Evolutionary conservation across 2,888 invertebrate genomes (phyloP), one percentile per base, ranked within the genome.

Genomic region (Nematopogon swammerdamellus): DNA sequence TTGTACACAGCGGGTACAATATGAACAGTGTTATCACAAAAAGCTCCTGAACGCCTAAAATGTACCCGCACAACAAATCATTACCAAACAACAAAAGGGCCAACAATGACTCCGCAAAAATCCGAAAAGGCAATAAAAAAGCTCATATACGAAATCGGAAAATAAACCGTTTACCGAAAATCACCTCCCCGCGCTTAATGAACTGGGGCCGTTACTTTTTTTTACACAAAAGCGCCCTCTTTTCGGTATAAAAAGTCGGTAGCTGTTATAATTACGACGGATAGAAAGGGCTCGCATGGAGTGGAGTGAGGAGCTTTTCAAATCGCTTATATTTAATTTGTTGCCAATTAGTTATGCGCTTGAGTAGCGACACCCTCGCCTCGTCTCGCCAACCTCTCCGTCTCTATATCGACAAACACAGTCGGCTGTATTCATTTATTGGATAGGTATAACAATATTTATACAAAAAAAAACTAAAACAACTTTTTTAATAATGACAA

Each of bases 231-330:
- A 4, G 4, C 36, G 3, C 36, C 14, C n/a, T 36, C n/a, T 36
- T 36, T 36, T 36, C 36, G 11, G 36, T 36, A 36, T 14, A 36
- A 36, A 36, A 36, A 36, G 36, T 36, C 36, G 36, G 36, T 36
- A 36, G 36, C 36, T 36, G 36, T 14, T 36, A 14, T 36, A 36
- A 36, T 36, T 36, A 36, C 3, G 36, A 14, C n/a, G 36, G 36
- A 36, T 3, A 36, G 36, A 36, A 14, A 36, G n/a, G n/a, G 36
- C 8, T 6, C 36, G 10, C 10, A 25, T 25, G 5, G 25, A 10
- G 25, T 25, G 48, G 50, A 53, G 53, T 53, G 53, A 48, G 48
- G 45, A 50, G 45, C 51, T 47, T 51, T 52, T 47, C 51, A 52
- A 54, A 56, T 55, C 54, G 49, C 52, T 51, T 49, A 44, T 44